These are phyloP conservation scores for Athalia cordata DNA, from an alignment of 2,888 invertebrate genomes.

Conservation along the genomic window DNA sequence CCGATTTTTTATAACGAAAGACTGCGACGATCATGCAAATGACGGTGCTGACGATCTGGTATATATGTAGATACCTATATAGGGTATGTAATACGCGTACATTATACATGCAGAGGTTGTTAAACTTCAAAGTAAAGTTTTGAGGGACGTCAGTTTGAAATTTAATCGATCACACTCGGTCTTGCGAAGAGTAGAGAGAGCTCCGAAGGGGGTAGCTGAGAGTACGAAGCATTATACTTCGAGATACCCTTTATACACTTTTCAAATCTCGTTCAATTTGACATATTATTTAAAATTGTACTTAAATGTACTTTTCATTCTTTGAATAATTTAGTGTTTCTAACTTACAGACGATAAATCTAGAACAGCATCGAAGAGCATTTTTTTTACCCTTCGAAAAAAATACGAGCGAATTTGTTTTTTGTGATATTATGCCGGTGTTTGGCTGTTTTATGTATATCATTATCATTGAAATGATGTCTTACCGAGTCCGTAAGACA, in stretches of 20 bases:
- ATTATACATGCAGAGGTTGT: background rate
- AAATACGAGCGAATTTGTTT: too few relatives aligned
- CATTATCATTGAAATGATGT: background rate
- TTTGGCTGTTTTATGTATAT: background rate
- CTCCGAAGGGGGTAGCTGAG: background rate
- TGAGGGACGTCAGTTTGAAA: background rate
- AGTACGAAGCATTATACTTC: background rate
- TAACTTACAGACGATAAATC: background rate
- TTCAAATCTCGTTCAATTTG: constrained; percentile 19
- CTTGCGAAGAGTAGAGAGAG: background rate
- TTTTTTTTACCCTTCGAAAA: too few relatives aligned
- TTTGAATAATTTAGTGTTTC: constrained; percentile 1
- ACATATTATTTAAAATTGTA: constrained; percentile 14
- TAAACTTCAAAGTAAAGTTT: constrained; percentile 25
- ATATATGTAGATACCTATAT: too few relatives aligned
- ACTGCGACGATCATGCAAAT: too few relatives aligned
- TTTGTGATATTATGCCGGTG: too few relatives aligned
- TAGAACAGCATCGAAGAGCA: too few relatives aligned
- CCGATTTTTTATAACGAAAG: background rate
- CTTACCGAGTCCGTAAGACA: constrained; percentile 54
- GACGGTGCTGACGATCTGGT: too few relatives aligned
- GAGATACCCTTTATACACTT: background rate
- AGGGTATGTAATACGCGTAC: too few relatives aligned
- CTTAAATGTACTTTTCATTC: constrained; percentile 2
- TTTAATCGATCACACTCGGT: constrained; percentile 18